Conservation (phyloP, 92 coral and sea anemone genomes). For the Paramuricea clavata region DNA sequence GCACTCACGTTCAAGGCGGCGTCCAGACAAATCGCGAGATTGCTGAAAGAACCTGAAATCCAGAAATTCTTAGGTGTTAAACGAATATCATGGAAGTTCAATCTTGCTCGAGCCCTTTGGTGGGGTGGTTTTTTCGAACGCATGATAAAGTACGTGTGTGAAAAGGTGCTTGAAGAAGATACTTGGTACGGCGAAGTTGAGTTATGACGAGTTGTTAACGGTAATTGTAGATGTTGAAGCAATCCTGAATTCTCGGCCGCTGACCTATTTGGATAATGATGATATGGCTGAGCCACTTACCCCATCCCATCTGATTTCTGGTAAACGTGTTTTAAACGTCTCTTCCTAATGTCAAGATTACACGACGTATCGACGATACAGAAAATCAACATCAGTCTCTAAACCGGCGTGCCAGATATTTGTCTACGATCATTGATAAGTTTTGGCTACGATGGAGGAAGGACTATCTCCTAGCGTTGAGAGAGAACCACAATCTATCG, state of each 20-base stretch:
- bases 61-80: constrained; percentile 11
- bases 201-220: constrained; percentile 22
- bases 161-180: constrained; percentile 42
- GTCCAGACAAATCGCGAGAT: background rate
- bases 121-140: constrained; percentile 16
- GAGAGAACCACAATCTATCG: background rate
- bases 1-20: constrained; percentile 19
- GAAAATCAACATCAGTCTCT: background rate
- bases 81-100: constrained; percentile 23
- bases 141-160: background rate
- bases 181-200: constrained; percentile 30
- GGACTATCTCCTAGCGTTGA: background rate
- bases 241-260: constrained; percentile 33
- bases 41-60: background rate
- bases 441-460: background rate
- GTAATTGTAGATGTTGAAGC: constrained; percentile 39
- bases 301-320: constrained; percentile 32
- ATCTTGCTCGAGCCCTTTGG: constrained; percentile 8
- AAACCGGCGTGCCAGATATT: background rate
- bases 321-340: no score
- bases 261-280: constrained; percentile 41
- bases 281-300: constrained; percentile 34
- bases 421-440: background rate
- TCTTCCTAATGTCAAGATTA: background rate
- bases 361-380: background rate